phyloP scores from a whole-genome alignment of 2,797 vertebrate species.

The Eptatretus atami region DNA sequence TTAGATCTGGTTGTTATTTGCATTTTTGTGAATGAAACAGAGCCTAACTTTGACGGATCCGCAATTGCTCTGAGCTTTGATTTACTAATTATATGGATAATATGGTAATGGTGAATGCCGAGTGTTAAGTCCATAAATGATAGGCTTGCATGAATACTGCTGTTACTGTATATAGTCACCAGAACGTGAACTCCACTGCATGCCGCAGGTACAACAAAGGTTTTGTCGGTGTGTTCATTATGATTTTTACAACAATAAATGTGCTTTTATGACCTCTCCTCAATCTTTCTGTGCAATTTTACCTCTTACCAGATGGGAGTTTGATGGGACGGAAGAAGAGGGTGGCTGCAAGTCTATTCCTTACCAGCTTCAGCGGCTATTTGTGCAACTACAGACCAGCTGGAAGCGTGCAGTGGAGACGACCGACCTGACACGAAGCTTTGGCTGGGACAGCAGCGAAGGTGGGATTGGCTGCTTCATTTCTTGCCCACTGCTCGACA shows the following conservation, averaged over 20 bases:
- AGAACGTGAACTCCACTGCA: no score
- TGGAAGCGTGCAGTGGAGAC: constrained; percentile 95
- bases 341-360: constrained; percentile 86
- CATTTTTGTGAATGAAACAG: not conserved
- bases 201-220: no score
- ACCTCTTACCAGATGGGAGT: constrained; percentile 46
- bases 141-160: no score
- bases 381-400: constrained; percentile 83
- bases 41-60: not conserved
- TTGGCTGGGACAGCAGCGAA: constrained; percentile 97
- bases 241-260: not conserved
- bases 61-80: constrained; percentile 9
- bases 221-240: no score
- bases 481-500: no score
- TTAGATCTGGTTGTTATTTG: not conserved
- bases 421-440: constrained; percentile 83
- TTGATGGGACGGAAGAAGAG: constrained; percentile 61
- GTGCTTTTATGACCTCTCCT: not conserved
- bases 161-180: no score
- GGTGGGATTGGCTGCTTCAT: constrained; percentile 18
- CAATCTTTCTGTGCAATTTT: constrained; percentile 6
- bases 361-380: constrained; percentile 77
- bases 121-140: no score
- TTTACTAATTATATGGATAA: not conserved
- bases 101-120: not conserved